These are phyloP conservation scores for Leptinotarsa tumamoca DNA, from an alignment of 2,888 invertebrate species.

Conservation along the genomic window DNA sequence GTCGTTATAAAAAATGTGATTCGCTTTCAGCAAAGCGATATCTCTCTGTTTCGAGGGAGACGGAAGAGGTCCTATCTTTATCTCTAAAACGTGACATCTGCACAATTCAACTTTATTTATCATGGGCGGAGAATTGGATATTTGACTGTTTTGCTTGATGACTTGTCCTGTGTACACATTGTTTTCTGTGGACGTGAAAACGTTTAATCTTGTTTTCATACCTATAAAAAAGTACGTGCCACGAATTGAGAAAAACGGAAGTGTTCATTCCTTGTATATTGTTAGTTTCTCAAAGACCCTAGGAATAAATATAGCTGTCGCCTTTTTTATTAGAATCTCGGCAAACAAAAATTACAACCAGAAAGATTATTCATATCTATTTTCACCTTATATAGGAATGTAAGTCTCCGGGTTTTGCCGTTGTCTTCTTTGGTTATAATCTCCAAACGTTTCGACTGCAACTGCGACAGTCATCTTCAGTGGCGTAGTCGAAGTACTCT, in stretches of 20 bases:
- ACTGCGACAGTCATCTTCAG: too few relatives aligned
- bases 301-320: too few relatives aligned
- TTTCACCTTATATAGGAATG: too few relatives aligned
- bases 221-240: not conserved
- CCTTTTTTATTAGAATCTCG: too few relatives aligned
- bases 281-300: too few relatives aligned
- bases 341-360: too few relatives aligned
- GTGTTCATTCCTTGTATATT: too few relatives aligned
- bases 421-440: too few relatives aligned
- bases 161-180: not conserved
- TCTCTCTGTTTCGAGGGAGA: slow-evolving; percentile 17
- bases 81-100: slow-evolving; percentile 30
- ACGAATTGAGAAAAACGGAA: not conserved
- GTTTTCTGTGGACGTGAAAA: not conserved
- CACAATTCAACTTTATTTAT: slow-evolving; percentile 18
- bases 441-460: too few relatives aligned
- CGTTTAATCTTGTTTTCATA: not conserved
- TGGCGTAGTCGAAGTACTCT: too few relatives aligned
- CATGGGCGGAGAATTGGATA: slow-evolving; percentile 12
- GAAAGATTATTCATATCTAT: too few relatives aligned
- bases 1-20: slow-evolving; percentile 7
- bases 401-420: too few relatives aligned
- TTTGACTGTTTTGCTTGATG: not conserved
- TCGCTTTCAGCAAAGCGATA: slow-evolving; percentile 16
- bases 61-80: slow-evolving; percentile 13